phyloP scores from a whole-genome alignment of 64 coral and sea anemone species.

The Montipora efflorescens region DNA sequence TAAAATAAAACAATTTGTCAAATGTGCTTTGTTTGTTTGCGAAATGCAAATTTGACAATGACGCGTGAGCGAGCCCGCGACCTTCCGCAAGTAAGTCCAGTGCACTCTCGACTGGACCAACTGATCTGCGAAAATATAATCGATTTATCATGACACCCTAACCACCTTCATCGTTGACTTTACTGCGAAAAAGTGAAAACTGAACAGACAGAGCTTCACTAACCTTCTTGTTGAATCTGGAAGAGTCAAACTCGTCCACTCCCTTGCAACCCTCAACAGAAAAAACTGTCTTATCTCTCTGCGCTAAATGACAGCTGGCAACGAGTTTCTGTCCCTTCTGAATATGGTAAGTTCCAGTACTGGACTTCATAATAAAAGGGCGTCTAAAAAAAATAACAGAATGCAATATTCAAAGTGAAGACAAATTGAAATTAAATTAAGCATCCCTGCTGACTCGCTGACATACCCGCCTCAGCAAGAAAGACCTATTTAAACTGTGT shows the following conservation, averaged over 20 bases:
- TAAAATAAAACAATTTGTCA: too few relatives aligned
- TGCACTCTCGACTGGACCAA: too few relatives aligned
- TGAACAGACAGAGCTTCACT: not conserved
- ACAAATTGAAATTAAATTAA: not conserved
- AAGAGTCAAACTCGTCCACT: conserved; percentile 84
- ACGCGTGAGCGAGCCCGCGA: too few relatives aligned
- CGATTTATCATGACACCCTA: too few relatives aligned
- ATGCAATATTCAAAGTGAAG: not conserved
- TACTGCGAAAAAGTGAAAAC: not conserved
- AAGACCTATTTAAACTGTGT: too few relatives aligned
- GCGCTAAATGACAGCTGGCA: conserved; percentile 84
- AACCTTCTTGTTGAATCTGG: conserved; percentile 68
- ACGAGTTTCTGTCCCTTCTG: conserved; percentile 66
- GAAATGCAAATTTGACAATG: too few relatives aligned
- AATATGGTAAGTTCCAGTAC: conserved; percentile 78
- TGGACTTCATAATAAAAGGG: conserved; percentile 76
- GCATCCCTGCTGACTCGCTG: not conserved
- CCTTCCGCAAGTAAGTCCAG: too few relatives aligned
- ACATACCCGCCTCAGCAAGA: not conserved
- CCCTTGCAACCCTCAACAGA: conserved; percentile 69
- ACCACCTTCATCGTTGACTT: too few relatives aligned
- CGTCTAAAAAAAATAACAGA: conserved; percentile 39
- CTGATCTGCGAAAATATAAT: too few relatives aligned
- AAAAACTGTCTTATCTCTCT: conserved; percentile 81
- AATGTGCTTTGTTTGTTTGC: too few relatives aligned